A percentile compares a stretch with the other conserved stretches of the same genome.
Conservation (phyloP, 1,140 invertebrate genomes). For the Mya arenaria region DNA sequence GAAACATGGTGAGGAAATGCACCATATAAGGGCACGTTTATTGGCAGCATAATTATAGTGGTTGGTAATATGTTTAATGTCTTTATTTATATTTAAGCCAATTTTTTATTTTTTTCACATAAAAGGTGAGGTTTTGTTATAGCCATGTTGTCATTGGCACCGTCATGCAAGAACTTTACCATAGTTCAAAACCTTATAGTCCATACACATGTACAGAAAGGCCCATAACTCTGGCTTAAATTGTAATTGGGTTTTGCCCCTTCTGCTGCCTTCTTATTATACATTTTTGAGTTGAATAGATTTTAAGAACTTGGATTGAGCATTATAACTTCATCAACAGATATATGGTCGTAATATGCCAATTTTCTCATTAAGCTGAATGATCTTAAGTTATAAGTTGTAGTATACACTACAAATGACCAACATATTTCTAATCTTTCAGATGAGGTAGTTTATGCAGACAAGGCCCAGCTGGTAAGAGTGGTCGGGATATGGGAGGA, state of each 20-base stretch:
- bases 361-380: neutral
- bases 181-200: too few relatives aligned
- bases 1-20: slow-evolving; percentile 5
- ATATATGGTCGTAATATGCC: slow-evolving; percentile 32
- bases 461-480: slow-evolving; percentile 53
- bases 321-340: neutral
- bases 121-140: too few relatives aligned
- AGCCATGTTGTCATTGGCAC: too few relatives aligned
- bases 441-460: slow-evolving; percentile 72
- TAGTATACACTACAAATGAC: neutral
- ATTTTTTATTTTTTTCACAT: too few relatives aligned
- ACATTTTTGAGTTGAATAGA: neutral
- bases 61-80: too few relatives aligned
- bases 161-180: too few relatives aligned
- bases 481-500: slow-evolving; percentile 62
- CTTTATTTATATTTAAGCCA: too few relatives aligned
- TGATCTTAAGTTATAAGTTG: neutral
- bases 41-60: too few relatives aligned
- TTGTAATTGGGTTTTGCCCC: too few relatives aligned
- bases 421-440: slow-evolving; percentile 59
- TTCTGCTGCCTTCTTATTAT: slow-evolving; percentile 38
- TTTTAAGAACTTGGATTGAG: slow-evolving; percentile 17
- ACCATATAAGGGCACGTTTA: too few relatives aligned
- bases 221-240: too few relatives aligned
- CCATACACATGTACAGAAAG: too few relatives aligned